phyloP scores from a whole-genome alignment of 2,797 vertebrate genomes.

The Enteromius treurensis region DNA sequence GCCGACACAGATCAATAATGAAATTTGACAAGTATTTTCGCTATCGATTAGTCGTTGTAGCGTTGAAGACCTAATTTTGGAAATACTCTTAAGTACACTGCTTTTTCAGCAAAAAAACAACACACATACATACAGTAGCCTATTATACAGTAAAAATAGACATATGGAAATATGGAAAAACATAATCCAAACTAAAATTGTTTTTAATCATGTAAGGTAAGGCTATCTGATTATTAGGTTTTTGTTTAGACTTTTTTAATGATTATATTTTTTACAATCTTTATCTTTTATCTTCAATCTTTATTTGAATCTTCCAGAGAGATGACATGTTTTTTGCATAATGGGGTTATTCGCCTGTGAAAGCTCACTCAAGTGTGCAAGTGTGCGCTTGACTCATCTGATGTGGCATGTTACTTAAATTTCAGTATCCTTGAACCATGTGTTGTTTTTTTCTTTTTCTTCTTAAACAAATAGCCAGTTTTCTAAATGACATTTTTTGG shows the following conservation, averaged over 20 bases:
- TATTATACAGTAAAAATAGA: background rate
- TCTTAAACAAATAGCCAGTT: constrained; percentile 9
- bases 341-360: constrained; percentile 21
- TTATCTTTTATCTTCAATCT: background rate
- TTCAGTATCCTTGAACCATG: constrained; percentile 1
- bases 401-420: background rate
- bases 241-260: background rate
- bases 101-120: background rate
- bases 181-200: no score
- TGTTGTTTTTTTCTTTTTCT: background rate
- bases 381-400: constrained; percentile 23
- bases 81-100: background rate
- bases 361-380: background rate
- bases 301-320: background rate
- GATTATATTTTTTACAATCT: no score
- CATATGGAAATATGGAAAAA: no score
- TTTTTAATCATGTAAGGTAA: background rate
- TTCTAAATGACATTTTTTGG: constrained; percentile 19
- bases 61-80: background rate
- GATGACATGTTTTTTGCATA: constrained; percentile 10
- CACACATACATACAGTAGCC: background rate
- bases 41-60: background rate
- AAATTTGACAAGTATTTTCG: background rate
- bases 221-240: background rate
- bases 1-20: background rate